These are phyloP conservation scores for Ptycholaimellus sp. DNA, from an alignment of 2,888 invertebrate species.

Conservation along the genomic window DNA sequence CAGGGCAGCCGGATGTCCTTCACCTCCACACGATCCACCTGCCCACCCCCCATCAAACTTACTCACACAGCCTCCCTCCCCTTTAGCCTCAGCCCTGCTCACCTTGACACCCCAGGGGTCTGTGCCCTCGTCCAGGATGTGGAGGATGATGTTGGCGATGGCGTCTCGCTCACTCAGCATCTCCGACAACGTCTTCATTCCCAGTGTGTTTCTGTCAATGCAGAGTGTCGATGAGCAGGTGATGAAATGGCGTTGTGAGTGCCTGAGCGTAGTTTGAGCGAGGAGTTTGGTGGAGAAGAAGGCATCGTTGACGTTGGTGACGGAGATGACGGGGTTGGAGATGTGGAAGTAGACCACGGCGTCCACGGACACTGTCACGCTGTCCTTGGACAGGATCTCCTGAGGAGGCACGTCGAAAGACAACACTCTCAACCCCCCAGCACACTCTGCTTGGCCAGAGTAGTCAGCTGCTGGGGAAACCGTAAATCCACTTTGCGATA, in stretches of 20 bases:
- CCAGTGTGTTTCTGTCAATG: conserved; percentile 26
- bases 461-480: too few species aligned
- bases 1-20: conserved; percentile 75
- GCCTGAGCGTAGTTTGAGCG: conserved; percentile 27
- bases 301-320: conserved; percentile 36
- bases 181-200: conserved; percentile 25
- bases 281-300: conserved; percentile 76
- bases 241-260: conserved; percentile 49
- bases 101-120: conserved; percentile 32
- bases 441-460: too few species aligned
- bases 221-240: conserved; percentile 2
- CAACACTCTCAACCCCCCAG: conserved; percentile 36
- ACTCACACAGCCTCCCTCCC: not conserved
- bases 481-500: too few species aligned
- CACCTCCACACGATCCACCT: conserved; percentile 33
- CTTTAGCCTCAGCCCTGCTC: not conserved
- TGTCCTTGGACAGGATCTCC: conserved; percentile 35
- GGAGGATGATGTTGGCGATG: conserved; percentile 17
- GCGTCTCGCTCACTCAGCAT: conserved; percentile 23
- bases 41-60: not conserved
- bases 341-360: conserved; percentile 22
- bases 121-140: conserved; percentile 28
- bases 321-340: conserved; percentile 24
- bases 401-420: conserved; percentile 94
- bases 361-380: conserved; percentile 31